Percentiles rank a stretch among this genome's conserved stretches.
Conservation (phyloP, 2,888 invertebrate genomes). For the Melanophora roralis region DNA sequence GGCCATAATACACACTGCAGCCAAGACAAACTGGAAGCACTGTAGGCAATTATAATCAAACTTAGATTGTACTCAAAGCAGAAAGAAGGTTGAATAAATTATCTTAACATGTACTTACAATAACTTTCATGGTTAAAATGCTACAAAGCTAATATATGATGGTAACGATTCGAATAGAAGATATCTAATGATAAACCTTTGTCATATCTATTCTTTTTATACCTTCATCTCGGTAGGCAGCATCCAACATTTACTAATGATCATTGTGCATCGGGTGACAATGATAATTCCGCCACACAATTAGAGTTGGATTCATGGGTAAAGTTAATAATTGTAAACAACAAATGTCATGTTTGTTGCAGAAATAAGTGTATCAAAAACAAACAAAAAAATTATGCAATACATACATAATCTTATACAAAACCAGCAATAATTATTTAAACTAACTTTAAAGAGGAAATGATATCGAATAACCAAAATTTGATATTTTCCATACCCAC, state of each 20-base stretch:
- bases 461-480: conserved; percentile 58
- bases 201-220: conserved; percentile 45
- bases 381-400: conserved; percentile 45
- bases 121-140: conserved; percentile 57
- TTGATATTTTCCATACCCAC: no score
- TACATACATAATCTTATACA: conserved; percentile 25
- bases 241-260: neutral
- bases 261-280: no score
- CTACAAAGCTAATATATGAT: conserved; percentile 41
- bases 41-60: conserved; percentile 42
- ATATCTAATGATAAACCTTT: conserved; percentile 44
- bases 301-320: no score
- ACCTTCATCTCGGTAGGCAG: conserved; percentile 3
- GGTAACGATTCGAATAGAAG: conserved; percentile 51
- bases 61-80: neutral
- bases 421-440: conserved; percentile 17
- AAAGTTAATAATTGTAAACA: neutral
- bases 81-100: neutral
- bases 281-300: no score
- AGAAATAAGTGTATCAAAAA: conserved; percentile 25
- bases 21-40: conserved; percentile 66
- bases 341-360: conserved; percentile 35
- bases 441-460: conserved; percentile 55
- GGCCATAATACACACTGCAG: conserved; percentile 48
- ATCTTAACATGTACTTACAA: conserved; percentile 50